phyloP scores from a whole-genome alignment of 2,888 invertebrate species.

The Phragmatobia fuliginosa region DNA sequence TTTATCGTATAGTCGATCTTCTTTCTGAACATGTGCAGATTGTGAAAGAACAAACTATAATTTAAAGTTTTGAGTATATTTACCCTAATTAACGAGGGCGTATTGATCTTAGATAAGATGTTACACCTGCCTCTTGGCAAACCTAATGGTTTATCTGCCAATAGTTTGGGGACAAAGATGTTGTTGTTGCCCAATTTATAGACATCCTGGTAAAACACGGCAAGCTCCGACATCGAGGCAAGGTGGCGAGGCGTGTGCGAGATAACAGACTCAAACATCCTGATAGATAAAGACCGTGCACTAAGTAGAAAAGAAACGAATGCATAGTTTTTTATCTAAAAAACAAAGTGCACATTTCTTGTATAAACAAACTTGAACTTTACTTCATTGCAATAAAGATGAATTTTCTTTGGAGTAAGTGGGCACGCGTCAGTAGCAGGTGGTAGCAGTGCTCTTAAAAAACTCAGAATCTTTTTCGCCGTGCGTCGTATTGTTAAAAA shows the following conservation, averaged over 20 bases:
- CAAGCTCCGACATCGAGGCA: conserved; percentile 66
- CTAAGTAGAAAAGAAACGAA: conserved; percentile 70
- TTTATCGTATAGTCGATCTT: conserved; percentile 37
- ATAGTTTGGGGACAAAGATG: conserved; percentile 72
- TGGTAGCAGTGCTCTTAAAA: conserved; percentile 80
- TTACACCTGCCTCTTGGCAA: conserved; percentile 77
- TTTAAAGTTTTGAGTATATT: conserved; percentile 59
- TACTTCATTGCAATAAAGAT: conserved; percentile 44
- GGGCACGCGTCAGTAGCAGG: conserved; percentile 85
- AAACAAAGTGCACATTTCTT: conserved; percentile 60
- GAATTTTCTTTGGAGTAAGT: conserved; percentile 27
- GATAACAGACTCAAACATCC: conserved; percentile 84
- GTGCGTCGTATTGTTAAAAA: conserved; percentile 73
- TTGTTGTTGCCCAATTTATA: conserved; percentile 78
- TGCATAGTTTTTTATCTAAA: conserved; percentile 74
- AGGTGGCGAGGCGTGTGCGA: conserved; percentile 83
- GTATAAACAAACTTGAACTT: conserved; percentile 34
- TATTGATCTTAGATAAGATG: conserved; percentile 76
- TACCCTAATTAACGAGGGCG: conserved; percentile 74
- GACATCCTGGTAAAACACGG: conserved; percentile 67
- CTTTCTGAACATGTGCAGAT: conserved; percentile 33
- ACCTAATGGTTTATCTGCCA: conserved; percentile 76
- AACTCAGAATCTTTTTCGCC: conserved; percentile 77
- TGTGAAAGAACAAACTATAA: conserved; percentile 49
- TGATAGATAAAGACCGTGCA: conserved; percentile 74